Percentiles rank a stretch among this genome's conserved stretches.
Conservation (phyloP, 2,797 vertebrate species). For the Nannoperca australis region DNA sequence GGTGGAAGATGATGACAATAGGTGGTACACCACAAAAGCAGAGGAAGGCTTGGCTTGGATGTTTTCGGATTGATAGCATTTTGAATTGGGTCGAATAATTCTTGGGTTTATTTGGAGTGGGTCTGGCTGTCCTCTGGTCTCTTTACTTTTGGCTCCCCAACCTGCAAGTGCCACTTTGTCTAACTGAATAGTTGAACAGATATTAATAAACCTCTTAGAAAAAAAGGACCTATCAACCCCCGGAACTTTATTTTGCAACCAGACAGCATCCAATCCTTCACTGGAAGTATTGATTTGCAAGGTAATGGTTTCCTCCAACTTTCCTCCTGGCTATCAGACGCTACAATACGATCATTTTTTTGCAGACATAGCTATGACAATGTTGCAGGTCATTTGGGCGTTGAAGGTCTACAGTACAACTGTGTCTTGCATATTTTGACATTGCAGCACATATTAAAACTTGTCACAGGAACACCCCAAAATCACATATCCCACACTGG, state of each 20-base stretch:
- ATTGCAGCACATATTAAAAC: conserved; percentile 27
- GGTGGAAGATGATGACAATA: neutral
- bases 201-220: neutral
- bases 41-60: neutral
- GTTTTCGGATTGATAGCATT: neutral
- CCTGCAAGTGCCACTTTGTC: neutral
- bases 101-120: neutral
- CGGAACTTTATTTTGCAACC: neutral
- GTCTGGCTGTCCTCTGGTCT: neutral
- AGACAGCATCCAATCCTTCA: neutral
- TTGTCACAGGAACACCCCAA: neutral
- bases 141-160: neutral
- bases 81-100: conserved; percentile 6
- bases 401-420: neutral
- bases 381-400: conserved; percentile 12
- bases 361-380: conserved; percentile 18
- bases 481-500: conserved; percentile 12
- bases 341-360: conserved; percentile 9
- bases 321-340: neutral
- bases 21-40: neutral
- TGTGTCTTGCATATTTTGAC: conserved; percentile 12
- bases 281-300: conserved; percentile 5
- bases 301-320: neutral
- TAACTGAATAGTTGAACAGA: neutral
- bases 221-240: neutral